phyloP scores from a whole-genome alignment of 2,797 vertebrate genomes.

The Anolis apletophallus region DNA sequence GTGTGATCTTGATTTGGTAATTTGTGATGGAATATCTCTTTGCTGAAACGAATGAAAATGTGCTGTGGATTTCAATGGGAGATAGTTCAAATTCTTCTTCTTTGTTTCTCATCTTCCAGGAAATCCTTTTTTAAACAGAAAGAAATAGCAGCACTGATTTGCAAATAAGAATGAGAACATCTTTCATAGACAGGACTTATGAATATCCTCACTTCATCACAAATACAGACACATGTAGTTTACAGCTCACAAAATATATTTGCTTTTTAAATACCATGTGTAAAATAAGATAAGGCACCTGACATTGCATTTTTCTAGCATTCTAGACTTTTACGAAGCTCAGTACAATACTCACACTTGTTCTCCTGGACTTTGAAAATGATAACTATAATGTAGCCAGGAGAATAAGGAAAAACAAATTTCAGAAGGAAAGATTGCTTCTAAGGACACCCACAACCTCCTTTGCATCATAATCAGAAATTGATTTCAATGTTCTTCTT shows the following conservation, averaged over 20 bases:
- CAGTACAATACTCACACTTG: background rate
- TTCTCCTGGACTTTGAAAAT: background rate
- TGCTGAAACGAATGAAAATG: background rate
- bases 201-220: background rate
- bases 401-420: background rate
- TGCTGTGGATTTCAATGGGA: background rate
- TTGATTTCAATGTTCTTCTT: conserved; percentile 1
- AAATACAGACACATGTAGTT: background rate
- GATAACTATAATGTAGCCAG: background rate
- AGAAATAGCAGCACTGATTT: background rate
- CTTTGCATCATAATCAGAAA: background rate
- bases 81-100: background rate
- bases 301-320: background rate
- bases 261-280: background rate
- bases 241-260: background rate
- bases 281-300: background rate
- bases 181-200: background rate
- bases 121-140: background rate
- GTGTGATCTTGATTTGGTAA: background rate
- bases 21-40: background rate
- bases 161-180: background rate
- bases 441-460: background rate
- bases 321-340: too few species aligned
- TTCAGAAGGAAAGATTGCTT: background rate
- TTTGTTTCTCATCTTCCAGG: background rate